Evolutionary conservation across 2,797 vertebrate species (phyloP), one percentile per base, ranked within the genome.

Genomic region (Hybognathus amarus): DNA sequence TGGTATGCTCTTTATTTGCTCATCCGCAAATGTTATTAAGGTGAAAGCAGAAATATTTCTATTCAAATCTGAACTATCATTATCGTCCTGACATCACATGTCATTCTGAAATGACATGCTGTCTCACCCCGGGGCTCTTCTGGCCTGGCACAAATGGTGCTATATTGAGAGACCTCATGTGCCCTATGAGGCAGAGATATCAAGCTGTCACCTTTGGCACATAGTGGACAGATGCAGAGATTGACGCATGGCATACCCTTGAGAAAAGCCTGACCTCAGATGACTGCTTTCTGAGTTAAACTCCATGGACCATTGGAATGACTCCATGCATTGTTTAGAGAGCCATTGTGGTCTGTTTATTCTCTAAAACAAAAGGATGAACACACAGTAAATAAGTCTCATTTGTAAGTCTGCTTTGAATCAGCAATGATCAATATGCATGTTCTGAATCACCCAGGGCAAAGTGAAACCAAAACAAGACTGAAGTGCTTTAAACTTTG

Each of bases 221-320:
- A 64, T 17, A 70, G 71, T 74, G 80, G 74, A 83, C 61, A 81
- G 42, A 75, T 75, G 59, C 54, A 83, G 27, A 33, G 73, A 76
- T 64, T 69, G 64, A 68, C 33, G 38, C 33, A 36, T 73, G 64
- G 45, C 40, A n/a, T 73, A 79, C 42, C 77, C 77, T 77, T 13
- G 33, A 56, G 82, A 74, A 71, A n/a, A 84, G 20, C 24, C 38
- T 85, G 77, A 80, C 83, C 83, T 83, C 83, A 77, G 47, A 87
- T 80, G 78, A 63, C 71, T 74, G 61, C 50, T 42, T 84, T 36
- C 18, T 36, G 47, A 33, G 22, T 79, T 79, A 69, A 82, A 70
- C 81, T 75, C 40, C 33, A 40, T 64, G 5, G 40, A 56, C 83
- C 15, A 82, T 54, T 64, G 20, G 52, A 87, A 79, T 47, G 54